Conservation (phyloP, 2,797 vertebrate genomes). For the Rhinella marina region DNA sequence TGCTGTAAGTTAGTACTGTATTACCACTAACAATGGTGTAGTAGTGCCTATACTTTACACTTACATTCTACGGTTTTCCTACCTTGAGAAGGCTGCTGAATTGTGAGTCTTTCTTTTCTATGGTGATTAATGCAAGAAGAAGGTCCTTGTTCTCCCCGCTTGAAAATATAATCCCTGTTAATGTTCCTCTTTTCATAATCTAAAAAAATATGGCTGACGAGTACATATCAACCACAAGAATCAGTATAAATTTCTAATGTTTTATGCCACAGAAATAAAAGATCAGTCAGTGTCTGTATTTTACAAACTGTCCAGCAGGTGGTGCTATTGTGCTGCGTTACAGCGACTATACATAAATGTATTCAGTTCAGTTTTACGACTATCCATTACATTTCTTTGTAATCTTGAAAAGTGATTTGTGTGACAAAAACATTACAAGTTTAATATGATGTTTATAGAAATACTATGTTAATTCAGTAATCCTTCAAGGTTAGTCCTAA, state of each 20-base stretch:
- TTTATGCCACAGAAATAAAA: background rate
- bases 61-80: no score
- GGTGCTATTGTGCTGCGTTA: background rate
- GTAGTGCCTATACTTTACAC: no score
- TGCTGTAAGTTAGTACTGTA: no score
- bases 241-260: background rate
- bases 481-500: background rate
- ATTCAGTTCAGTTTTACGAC: background rate
- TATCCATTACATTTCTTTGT: background rate
- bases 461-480: background rate
- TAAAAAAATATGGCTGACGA: no score
- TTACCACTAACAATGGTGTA: no score
- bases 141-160: no score
- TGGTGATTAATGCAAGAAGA: no score
- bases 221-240: background rate
- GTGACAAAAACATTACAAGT: background rate
- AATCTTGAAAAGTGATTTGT: background rate
- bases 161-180: background rate
- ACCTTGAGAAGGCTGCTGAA: no score
- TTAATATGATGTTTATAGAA: background rate
- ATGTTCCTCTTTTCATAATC: no score
- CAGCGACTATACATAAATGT: background rate
- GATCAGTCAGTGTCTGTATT: background rate
- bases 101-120: no score
- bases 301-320: conserved; percentile 22